Evolutionary conservation across 2,113 vertebrate species (phyloP), one percentile per base, ranked within the genome.

Genomic region (Malurus alboscapulatus): DNA sequence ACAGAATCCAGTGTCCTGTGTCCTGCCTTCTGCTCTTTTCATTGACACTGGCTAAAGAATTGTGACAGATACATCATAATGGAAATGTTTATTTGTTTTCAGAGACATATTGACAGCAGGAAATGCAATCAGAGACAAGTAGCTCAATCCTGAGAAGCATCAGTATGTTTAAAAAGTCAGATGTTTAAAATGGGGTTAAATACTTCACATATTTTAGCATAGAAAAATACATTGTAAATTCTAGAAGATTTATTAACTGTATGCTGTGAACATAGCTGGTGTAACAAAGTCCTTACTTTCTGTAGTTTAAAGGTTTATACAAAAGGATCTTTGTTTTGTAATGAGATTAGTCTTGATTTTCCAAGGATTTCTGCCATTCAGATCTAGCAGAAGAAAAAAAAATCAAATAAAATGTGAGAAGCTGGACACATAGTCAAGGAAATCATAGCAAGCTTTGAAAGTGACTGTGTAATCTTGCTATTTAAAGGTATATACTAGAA

Each of bases 121-220:
- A 95, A 93, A 73, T 65, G 40, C 57, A 73, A 45, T 53, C n/a
- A 53, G 47, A 61, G 68, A 61, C 54, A 38, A 69, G 63, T 48
- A 54, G 40, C 53, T 75, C 69, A 32, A 45, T 73, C 67, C 48
- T 30, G 40, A 90, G 57, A 78, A 92, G 82, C 36, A 59, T 47
- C 50, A 90, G 48, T 61, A 30, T 87, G 94, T 92, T 94, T 81
- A 75, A 96, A 95, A 91, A 73, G 87, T 65, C 26, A 9, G 40
- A 42, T 63, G 48, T 71, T 38, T 88, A 86, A 97, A 94, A 84
- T 15, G n/a, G 57, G 50, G 74, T 93, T 95, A 96, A 96, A 95
- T 96, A 36, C 55, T 95, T 97, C 53, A 78, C 91, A 87, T 96
- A 91, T 93, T 95, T 96, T 73, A 81, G 61, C 2, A 2, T 73